Evolutionary conservation across 64 coral and sea anemone species (phyloP).

Genomic region (Porites australiensis): DNA sequence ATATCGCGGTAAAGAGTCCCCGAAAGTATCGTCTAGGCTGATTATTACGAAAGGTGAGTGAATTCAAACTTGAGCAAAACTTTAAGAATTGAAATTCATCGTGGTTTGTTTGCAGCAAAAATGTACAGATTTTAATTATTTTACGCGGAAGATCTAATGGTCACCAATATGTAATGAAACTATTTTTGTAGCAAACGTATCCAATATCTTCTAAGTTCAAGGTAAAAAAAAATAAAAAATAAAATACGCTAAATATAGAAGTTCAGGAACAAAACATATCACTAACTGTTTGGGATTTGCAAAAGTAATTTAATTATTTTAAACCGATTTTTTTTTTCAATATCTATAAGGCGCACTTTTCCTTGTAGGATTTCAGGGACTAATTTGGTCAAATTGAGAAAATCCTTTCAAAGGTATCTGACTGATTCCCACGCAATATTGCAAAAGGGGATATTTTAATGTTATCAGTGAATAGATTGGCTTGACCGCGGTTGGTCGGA

Average conservation of each 20-base stretch:
- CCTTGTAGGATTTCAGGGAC: too few relatives aligned
- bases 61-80: background rate
- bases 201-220: background rate
- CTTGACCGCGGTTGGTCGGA: background rate
- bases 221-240: background rate
- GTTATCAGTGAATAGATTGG: conserved; percentile 2
- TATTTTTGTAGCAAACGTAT: background rate
- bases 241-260: background rate
- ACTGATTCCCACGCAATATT: conserved; percentile 1
- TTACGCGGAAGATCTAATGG: background rate
- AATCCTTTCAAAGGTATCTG: background rate
- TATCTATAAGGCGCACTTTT: background rate
- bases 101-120: background rate
- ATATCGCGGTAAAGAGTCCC: background rate
- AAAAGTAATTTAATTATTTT: background rate
- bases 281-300: background rate
- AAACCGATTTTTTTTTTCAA: background rate
- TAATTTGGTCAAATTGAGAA: background rate
- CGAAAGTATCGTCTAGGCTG: background rate
- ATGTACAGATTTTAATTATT: background rate
- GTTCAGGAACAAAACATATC: background rate
- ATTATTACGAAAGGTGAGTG: background rate
- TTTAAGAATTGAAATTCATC: background rate
- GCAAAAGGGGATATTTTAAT: background rate
- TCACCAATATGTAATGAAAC: background rate